phyloP scores from a whole-genome alignment of 2,113 vertebrate genomes.

The Bubo blakistoni region DNA sequence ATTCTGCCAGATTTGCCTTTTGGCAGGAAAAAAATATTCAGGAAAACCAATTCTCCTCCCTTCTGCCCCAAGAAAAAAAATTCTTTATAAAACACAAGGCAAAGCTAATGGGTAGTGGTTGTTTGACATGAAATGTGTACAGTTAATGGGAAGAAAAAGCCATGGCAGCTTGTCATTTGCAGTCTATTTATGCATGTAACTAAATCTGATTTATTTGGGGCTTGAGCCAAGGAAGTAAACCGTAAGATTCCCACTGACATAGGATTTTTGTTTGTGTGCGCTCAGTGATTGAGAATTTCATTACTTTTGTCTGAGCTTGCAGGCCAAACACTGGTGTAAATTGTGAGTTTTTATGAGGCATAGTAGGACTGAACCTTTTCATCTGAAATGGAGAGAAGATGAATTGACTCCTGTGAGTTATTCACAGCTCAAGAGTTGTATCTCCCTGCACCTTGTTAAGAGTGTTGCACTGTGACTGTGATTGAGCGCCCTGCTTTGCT shows the following conservation, averaged over 20 bases:
- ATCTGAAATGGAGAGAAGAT: neutral
- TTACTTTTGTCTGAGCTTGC: neutral
- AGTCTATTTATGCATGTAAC: conserved; percentile 58
- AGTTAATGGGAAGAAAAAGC: conserved; percentile 10
- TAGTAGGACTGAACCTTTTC: neutral
- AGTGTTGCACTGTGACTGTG: neutral
- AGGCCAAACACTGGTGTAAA: neutral
- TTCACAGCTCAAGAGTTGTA: neutral
- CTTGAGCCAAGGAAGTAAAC: conserved; percentile 54
- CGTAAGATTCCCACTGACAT: conserved; percentile 16
- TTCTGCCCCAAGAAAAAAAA: neutral
- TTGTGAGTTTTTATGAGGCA: neutral
- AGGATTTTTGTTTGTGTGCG: neutral
- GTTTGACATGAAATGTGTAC: neutral
- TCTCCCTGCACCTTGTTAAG: neutral
- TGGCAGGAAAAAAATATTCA: neutral
- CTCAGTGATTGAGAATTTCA: neutral
- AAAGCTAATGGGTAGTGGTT: neutral
- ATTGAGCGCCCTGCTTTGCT: neutral
- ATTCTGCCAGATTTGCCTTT: neutral
- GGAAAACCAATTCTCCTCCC: neutral
- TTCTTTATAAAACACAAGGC: neutral
- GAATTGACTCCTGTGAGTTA: neutral
- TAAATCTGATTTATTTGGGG: conserved; percentile 58
- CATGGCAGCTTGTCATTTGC: conserved; percentile 54